Base-by-base conservation (phyloP, 2,888 invertebrate species). In the Drosophila borealis region DNA sequence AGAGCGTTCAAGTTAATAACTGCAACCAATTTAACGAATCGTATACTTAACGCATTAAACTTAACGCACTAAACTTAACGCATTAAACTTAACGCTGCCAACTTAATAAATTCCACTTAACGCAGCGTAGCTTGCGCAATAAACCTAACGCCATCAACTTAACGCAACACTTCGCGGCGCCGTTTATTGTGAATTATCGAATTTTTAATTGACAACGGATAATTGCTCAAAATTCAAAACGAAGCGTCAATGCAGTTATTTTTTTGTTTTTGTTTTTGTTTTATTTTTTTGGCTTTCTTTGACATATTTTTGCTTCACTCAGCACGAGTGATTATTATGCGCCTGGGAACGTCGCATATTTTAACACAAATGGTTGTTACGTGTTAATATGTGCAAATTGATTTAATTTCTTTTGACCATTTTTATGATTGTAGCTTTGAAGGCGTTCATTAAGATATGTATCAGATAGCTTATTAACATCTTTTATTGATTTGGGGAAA, bases 361-460 rank as follows among this genome's bases (percentile, higher is more conserved):
- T 51, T 64, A 70, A 74, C 74, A 77, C 70, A 73, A 73, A 69
- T 72, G 69, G 61, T 54, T 71, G 45, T 73, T 78, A 81, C 74
- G 79, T 71, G 73, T 70, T 73, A 62, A 71, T 71, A 80, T 77
- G 75, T 64, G 48, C 59, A 39, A 65, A 54, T 59, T 46, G 49
- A 50, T 49, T 68, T 57, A 48, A 65, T 57, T 70, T 48, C 21
- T 42, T 63, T 49, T 46, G n/a, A 36, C 46, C 56, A 39, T 37
- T 29, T 60, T n/a, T 33, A 33, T n/a, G 13, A 3, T 13, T 21
- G 11, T 9, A 6, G n/a, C 13, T 17, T 41, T 19, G 56, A 42
- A 33, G 66, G 53, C 36, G 49, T n/a, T 19, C 3, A 25, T 53
- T 37, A 49, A 51, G 34, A 17, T n/a, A 11, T 45, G n/a, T 21